These are phyloP conservation scores for Meloidogyne hapla DNA, from an alignment of 1,140 invertebrate genomes.

Conservation along the genomic window DNA sequence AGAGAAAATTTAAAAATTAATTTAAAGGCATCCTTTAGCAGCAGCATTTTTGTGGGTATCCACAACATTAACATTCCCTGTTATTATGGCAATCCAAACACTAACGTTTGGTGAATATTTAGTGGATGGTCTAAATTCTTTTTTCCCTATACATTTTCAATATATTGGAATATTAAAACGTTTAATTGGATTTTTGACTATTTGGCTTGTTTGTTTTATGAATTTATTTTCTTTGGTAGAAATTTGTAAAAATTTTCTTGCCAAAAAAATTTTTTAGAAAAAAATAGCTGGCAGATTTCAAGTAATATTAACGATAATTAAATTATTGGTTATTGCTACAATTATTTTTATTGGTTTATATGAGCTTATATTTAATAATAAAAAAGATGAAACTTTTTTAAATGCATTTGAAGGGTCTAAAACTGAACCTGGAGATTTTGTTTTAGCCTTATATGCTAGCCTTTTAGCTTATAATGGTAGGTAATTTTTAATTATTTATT, in stretches of 20 bases:
- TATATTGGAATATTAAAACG: slow-evolving; percentile 27
- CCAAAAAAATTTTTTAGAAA: slow-evolving; percentile 12
- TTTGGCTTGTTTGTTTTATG: slow-evolving; percentile 45
- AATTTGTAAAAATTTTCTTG: neutral
- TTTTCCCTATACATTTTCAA: neutral
- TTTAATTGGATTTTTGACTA: slow-evolving; percentile 45
- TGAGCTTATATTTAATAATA: slow-evolving; percentile 40
- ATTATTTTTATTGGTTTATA: slow-evolving; percentile 57
- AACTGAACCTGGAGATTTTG: slow-evolving; percentile 50
- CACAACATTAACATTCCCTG: slow-evolving; percentile 51
- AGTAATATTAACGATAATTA: slow-evolving; percentile 52
- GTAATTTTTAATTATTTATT: neutral
- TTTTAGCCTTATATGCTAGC: slow-evolving; percentile 50
- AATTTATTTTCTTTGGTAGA: slow-evolving; percentile 36
- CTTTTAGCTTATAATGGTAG: slow-evolving; percentile 39
- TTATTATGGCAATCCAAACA: slow-evolving; percentile 57
- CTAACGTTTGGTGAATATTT: slow-evolving; percentile 58
- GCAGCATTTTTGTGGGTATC: slow-evolving; percentile 56
- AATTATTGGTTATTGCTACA: slow-evolving; percentile 46
- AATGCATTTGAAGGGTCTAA: slow-evolving; percentile 41
- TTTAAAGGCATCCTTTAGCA: slow-evolving; percentile 58
- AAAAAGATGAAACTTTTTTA: slow-evolving; percentile 37
- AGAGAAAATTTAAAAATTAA: neutral
- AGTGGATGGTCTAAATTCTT: slow-evolving; percentile 36
- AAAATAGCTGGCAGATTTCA: slow-evolving; percentile 49